phyloP scores from a whole-genome alignment of 23 tunicate genomes.

The Halocynthia roretzi region DNA sequence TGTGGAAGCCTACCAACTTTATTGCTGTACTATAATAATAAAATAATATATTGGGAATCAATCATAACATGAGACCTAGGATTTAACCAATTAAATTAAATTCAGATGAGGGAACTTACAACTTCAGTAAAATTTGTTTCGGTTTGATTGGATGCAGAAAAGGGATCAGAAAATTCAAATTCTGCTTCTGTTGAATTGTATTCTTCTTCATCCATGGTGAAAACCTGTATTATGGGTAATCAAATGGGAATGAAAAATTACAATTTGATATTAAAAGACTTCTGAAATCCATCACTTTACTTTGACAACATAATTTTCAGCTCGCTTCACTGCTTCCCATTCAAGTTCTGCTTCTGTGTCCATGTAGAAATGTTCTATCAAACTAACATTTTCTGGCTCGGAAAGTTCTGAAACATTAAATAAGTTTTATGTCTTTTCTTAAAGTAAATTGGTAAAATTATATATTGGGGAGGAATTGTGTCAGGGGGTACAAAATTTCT shows the following conservation, averaged over 20 bases:
- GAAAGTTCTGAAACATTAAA: slow-evolving; percentile 42
- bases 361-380: slow-evolving; percentile 62
- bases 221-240: neutral
- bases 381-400: slow-evolving; percentile 32
- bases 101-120: no score
- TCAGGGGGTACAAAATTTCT: no score
- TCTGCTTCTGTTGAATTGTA: neutral
- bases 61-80: no score
- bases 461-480: no score
- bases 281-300: slow-evolving; percentile 13
- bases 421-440: no score
- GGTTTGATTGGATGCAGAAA: neutral
- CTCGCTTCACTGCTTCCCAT: slow-evolving; percentile 53
- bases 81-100: no score
- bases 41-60: no score
- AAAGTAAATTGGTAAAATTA: no score
- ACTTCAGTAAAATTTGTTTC: no score
- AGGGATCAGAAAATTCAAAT: neutral
- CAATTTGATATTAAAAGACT: no score
- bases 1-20: neutral
- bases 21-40: neutral
- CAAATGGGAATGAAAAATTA: neutral
- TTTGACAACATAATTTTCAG: slow-evolving; percentile 46
- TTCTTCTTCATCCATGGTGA: neutral
- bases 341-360: slow-evolving; percentile 90